Percentiles rank a stretch among this genome's conserved stretches.
Conservation (phyloP, 2,113 vertebrate genomes). For the Microcebus ravelobensis region DNA sequence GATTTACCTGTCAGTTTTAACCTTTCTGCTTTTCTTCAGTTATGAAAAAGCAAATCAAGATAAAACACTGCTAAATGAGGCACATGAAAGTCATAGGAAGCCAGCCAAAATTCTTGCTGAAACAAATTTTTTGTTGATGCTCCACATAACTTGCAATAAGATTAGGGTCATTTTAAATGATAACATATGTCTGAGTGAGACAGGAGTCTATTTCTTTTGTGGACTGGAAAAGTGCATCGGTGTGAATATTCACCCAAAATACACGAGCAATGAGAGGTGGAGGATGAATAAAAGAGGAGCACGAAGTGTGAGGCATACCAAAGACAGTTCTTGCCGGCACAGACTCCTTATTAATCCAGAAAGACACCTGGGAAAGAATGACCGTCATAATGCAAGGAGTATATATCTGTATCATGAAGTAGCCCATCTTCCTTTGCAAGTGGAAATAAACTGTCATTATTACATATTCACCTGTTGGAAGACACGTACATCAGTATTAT, state of each 20-base stretch:
- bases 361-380: conserved; percentile 97
- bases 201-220: conserved; percentile 88
- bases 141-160: conserved; percentile 86
- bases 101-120: conserved; percentile 88
- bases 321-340: conserved; percentile 98
- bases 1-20: not conserved
- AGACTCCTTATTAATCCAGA: conserved; percentile 99
- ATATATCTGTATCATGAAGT: conserved; percentile 99
- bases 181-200: conserved; percentile 90
- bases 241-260: conserved; percentile 80
- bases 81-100: conserved; percentile 68
- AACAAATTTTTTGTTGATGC: conserved; percentile 93
- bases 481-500: conserved; percentile 80
- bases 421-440: conserved; percentile 98
- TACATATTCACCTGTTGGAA: conserved; percentile 94
- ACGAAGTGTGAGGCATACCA: conserved; percentile 86
- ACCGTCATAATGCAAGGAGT: conserved; percentile 99
- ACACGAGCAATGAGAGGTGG: conserved; percentile 61
- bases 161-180: conserved; percentile 90
- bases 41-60: conserved; percentile 20
- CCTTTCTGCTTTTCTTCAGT: not conserved
- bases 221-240: conserved; percentile 76
- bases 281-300: conserved; percentile 26
- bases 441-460: conserved; percentile 99
- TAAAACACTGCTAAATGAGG: conserved; percentile 23